Evolutionary conservation across 30 jellyfish, hydroid and myxozoan genomes (phyloP).

Genomic region (Euphysa ruthae): DNA sequence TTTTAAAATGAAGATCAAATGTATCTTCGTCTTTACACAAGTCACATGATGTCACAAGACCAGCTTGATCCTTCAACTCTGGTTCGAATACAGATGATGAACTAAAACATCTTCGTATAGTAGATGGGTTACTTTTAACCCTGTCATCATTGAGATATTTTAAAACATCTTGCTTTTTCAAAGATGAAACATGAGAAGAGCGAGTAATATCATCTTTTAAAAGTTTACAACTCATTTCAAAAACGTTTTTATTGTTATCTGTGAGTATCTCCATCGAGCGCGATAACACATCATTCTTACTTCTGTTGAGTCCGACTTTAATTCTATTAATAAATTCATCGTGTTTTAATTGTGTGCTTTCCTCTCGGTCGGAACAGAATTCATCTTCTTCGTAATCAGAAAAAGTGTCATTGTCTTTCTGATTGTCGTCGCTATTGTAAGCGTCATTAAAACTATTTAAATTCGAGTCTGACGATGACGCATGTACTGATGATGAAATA

Average conservation of each 20-base stretch:
- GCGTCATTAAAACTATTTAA: no score
- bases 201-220: constrained; percentile 1
- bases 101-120: background rate
- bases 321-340: no score
- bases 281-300: background rate
- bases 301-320: background rate
- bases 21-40: constrained; percentile 22
- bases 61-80: background rate
- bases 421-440: no score
- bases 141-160: background rate
- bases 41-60: no score
- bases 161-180: background rate
- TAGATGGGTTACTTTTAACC: background rate
- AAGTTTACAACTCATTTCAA: background rate
- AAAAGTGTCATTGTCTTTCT: background rate
- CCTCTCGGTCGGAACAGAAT: constrained; percentile 5
- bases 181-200: background rate
- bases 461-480: no score
- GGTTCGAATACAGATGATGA: background rate
- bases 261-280: constrained; percentile 7
- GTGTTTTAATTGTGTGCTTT: no score
- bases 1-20: constrained; percentile 61
- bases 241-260: background rate
- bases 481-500: background rate
- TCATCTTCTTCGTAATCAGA: constrained; percentile 11